Conservation (phyloP, 2,888 invertebrate species). For the Zaprionus lineosus region DNA sequence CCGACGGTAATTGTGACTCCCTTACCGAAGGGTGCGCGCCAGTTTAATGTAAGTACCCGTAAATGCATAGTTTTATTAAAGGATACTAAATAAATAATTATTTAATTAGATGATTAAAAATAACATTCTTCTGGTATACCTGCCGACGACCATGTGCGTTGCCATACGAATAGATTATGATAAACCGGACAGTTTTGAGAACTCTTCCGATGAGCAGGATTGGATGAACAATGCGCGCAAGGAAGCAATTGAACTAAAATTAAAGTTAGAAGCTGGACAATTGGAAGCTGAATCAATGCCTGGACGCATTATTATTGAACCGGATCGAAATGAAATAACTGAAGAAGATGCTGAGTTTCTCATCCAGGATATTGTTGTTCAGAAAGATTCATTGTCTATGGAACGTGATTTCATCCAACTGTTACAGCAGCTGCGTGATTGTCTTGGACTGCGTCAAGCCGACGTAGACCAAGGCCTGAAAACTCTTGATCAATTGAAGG, state of each 20-base stretch:
- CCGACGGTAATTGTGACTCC: conserved; percentile 75
- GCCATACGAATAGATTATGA: conserved; percentile 87
- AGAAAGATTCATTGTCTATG: conserved; percentile 78
- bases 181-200: conserved; percentile 85
- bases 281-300: conserved; percentile 85
- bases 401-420: conserved; percentile 79
- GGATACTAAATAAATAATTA: too few relatives aligned
- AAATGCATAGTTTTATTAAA: too few relatives aligned
- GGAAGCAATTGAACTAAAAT: conserved; percentile 86
- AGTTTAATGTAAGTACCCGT: conserved; percentile 38
- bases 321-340: conserved; percentile 78
- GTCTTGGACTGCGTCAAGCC: conserved; percentile 84
- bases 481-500: conserved; percentile 86
- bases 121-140: conserved; percentile 86
- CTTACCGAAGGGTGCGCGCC: conserved; percentile 56
- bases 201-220: conserved; percentile 85
- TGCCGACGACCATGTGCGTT: conserved; percentile 86
- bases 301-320: conserved; percentile 86
- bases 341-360: conserved; percentile 77
- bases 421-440: conserved; percentile 79
- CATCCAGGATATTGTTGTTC: conserved; percentile 78
- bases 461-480: conserved; percentile 89
- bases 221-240: conserved; percentile 87
- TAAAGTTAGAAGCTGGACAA: conserved; percentile 85
- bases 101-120: conserved; percentile 55